Base-by-base conservation (phyloP, 1,140 invertebrate genomes). In the Bombus superbus region DNA sequence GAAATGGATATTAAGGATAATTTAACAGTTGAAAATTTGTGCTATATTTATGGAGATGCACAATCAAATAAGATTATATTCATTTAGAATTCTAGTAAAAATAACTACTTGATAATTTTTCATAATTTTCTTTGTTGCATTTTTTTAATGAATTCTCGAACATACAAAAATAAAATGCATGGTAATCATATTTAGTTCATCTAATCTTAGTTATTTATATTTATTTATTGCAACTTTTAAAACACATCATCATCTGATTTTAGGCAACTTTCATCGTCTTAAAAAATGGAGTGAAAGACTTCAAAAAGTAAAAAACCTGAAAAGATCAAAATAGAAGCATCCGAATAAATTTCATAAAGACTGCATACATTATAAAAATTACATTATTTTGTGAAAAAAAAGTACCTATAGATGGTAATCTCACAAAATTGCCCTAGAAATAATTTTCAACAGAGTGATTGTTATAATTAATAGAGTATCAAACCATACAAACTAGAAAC, bases 121-220 rank as follows among this genome's bases (percentile, higher is more conserved):
- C 62, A 35, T 59, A 32, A 32, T 25, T 35, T 28, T 44, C n/a
- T 25, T 53, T 42, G n/a, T 71, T 74, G 8, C 18, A 35, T 42
- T n/a, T 40, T 44, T 35, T 47, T 5, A 13, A 44, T 22, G 4
- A 71, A 53, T 13, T 38, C 11, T 35, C 5, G 2, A 15, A 44
- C 9, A 40, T 71, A 18, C 8, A 64, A 82, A 28, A 57, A 25
- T 57, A 42, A 69, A 44, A 35, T 57, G 82, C 74, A 77, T 59
- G 64, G 1, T 13, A 59, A 69, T 69, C n/a, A 53, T 66, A 62
- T 53, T 77, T 68, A 15, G n/a, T 40, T 53, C 9, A n/a, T 47
- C 13, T 40, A 18, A 25, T 38, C 9, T 57, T 35, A 38, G 13
- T 32, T 11, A n/a, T 62, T 62, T 62, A 62, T 22, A 28, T 59